Evolutionary conservation across 2,797 vertebrate species (phyloP), one percentile per base, ranked within the genome.

Genomic region (Tarsius wallacei): DNA sequence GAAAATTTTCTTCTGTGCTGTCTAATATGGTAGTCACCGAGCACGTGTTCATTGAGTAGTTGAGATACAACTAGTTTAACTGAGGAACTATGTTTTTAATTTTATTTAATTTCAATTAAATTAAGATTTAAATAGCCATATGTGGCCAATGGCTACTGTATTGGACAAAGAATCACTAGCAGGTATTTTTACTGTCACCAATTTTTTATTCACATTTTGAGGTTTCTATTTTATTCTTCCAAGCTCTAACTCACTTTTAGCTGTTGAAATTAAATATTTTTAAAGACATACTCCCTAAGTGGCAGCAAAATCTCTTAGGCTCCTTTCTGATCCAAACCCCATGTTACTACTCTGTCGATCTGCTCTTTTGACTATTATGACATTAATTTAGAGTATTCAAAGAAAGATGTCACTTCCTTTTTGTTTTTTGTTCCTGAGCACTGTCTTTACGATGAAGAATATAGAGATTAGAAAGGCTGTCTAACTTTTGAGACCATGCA

Each of bases 331-430:
- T 63, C 31, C 73, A 57, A 49, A 78, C 3, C 1, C 70, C 49
- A 10, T 71, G 26, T 88, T 21, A 55, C 17, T 81, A 15, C 4
- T 81, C 31, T 81, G 26, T 85, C 66, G 49, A 53, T 10, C 10
- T 88, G 33, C 26, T 49, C 19, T 93, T 88, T 93, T 68, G 36
- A 81, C 26, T 82, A 33, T 24, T 53, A 28, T 15, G 8, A 1
- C 81, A 42, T 66, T 93, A 76, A 91, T 77, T 87, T 96, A 84
- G 17, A 59, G 84, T 78, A 53, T 76, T 55, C 42, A 82, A 87
- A 90, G 33, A 28, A 91, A 92, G 33, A 57, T 28, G 15, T 28
- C 26, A 68, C 28, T 73, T 93, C 28, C 16, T 36, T 87, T 85
- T 85, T 57, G 13, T 31, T 90, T 71, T 81, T 82, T 55, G 42